These are phyloP conservation scores for Sepiola atlantica DNA, from an alignment of 2,888 invertebrate species.

Conservation along the genomic window DNA sequence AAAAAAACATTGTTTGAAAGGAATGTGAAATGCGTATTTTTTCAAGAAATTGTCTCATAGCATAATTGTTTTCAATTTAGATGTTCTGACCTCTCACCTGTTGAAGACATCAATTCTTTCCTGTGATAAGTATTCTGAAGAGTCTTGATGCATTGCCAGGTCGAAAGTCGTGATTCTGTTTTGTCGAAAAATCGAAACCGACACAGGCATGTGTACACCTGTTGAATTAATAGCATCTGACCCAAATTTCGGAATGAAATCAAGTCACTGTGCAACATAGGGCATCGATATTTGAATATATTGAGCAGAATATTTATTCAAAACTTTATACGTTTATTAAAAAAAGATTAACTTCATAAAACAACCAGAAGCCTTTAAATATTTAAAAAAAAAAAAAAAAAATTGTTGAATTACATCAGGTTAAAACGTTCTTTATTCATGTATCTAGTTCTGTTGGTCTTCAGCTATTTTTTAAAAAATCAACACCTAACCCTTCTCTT, in stretches of 20 bases:
- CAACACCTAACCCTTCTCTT: not conserved
- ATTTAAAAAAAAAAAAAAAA: not conserved
- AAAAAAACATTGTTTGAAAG: not conserved
- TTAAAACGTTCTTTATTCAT: not conserved
- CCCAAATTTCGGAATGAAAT: not conserved
- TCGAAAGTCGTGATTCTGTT: not conserved
- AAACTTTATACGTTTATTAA: not conserved
- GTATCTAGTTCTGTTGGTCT: not conserved
- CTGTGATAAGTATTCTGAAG: conserved; percentile 45
- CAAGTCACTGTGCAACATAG: conserved; percentile 13
- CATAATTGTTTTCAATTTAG: conserved; percentile 14
- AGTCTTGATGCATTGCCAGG: conserved; percentile 33
- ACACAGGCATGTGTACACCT: not conserved
- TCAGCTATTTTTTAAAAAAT: conserved; percentile 32
- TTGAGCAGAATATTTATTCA: not conserved
- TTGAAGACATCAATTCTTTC: conserved; percentile 34
- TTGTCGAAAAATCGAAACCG: not conserved
- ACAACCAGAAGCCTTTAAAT: not conserved
- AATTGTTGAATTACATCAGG: conserved; percentile 24
- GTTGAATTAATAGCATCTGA: conserved; percentile 7
- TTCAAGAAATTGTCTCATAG: not conserved
- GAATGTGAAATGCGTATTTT: not conserved
- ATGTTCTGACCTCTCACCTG: not conserved
- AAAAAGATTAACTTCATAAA: not conserved
- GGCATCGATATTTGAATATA: conserved; percentile 32